Evolutionary conservation across 2,888 invertebrate genomes (phyloP).

Genomic region (Dicyrtomina minuta): DNA sequence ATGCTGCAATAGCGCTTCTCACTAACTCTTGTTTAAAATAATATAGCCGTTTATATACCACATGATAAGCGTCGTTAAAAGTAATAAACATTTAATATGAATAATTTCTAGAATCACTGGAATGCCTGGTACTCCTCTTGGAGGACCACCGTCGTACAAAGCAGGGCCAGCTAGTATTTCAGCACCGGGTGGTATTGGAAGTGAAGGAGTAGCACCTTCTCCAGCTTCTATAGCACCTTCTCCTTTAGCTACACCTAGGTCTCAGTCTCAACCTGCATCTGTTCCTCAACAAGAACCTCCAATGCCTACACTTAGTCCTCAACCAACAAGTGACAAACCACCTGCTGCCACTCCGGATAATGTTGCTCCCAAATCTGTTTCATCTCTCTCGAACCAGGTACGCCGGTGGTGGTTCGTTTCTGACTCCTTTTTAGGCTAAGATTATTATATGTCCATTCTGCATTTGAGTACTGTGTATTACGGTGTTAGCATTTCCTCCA

Average conservation of each 20-base stretch:
- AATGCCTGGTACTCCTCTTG: conserved; percentile 62
- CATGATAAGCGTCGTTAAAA: no score
- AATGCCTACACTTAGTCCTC: conserved; percentile 52
- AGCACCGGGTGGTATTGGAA: conserved; percentile 44
- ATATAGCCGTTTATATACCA: no score
- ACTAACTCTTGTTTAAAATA: no score
- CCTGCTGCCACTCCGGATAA: conserved; percentile 56
- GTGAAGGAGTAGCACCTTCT: conserved; percentile 65
- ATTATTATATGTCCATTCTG: not conserved
- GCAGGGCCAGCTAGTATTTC: conserved; percentile 54
- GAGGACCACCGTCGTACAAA: conserved; percentile 68
- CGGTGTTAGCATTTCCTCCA: not conserved
- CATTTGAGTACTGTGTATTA: not conserved
- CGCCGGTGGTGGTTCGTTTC: no score
- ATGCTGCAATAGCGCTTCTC: no score
- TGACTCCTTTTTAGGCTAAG: no score
- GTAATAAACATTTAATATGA: no score
- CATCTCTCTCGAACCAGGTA: conserved; percentile 58
- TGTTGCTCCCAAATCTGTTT: conserved; percentile 57
- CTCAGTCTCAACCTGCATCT: conserved; percentile 63
- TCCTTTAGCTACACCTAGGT: conserved; percentile 70
- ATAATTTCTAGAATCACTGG: no score
- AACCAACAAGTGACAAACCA: conserved; percentile 58
- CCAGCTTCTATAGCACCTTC: conserved; percentile 70
- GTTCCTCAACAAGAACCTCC: conserved; percentile 48